Evolutionary conservation across 2,797 vertebrate genomes (phyloP).

Genomic region (Dendrocincla tyrannina): DNA sequence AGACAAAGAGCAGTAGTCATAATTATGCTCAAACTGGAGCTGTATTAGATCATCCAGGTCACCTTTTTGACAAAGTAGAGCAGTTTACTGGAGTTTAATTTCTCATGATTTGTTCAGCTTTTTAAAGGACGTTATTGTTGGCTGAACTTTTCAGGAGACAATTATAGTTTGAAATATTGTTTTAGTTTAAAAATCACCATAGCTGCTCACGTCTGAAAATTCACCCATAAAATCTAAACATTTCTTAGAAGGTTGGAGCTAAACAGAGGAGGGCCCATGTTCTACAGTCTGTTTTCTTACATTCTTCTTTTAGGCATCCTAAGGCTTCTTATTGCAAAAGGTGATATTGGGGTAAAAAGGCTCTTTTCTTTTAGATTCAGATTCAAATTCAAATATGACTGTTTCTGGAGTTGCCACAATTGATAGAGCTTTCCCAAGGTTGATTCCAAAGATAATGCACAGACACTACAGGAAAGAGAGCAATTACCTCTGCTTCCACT

Average conservation of each 20-base stretch:
- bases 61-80: neutral
- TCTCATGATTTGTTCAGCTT: neutral
- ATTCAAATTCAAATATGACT: neutral
- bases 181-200: neutral
- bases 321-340: neutral
- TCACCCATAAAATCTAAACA: neutral
- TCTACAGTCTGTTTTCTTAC: neutral
- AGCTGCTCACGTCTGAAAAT: neutral
- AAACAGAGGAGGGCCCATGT: neutral
- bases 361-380: neutral
- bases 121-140: neutral
- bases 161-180: neutral
- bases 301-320: neutral
- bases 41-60: neutral
- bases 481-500: neutral
- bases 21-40: neutral
- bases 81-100: neutral
- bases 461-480: neutral
- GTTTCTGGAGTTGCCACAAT: neutral
- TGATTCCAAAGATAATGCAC: neutral
- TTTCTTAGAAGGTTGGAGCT: neutral
- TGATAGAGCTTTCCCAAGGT: neutral
- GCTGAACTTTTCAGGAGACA: neutral
- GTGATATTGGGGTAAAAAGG: neutral
- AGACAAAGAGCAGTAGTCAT: neutral